phyloP scores from a whole-genome alignment of 2,888 invertebrate genomes.

The Schizotus pectinicornis region DNA sequence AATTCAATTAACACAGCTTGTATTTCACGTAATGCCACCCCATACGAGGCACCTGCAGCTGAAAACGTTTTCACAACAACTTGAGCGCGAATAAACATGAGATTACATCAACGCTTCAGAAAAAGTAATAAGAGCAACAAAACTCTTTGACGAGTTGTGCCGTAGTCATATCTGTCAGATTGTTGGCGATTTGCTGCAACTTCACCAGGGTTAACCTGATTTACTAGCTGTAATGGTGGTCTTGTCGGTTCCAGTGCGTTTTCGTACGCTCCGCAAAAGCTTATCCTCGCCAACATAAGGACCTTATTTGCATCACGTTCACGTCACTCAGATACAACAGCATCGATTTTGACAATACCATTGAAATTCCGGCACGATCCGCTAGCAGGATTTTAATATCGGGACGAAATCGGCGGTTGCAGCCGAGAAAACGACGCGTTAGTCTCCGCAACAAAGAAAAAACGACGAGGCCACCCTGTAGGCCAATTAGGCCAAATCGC shows the following conservation, averaged over 20 bases:
- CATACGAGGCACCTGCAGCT: slow-evolving; percentile 37
- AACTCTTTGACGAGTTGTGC: slow-evolving; percentile 24
- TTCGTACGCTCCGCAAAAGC: slow-evolving; percentile 5
- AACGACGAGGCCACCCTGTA: slow-evolving; percentile 51
- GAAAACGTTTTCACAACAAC: slow-evolving; percentile 15
- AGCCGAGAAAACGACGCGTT: slow-evolving; percentile 7
- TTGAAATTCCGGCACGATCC: too few species aligned
- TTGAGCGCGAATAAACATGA: slow-evolving; percentile 9
- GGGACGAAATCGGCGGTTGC: not conserved
- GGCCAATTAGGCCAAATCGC: slow-evolving; percentile 55
- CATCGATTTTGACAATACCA: too few species aligned
- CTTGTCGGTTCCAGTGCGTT: slow-evolving; percentile 29
- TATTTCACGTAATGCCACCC: slow-evolving; percentile 43
- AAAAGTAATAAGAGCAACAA: not conserved
- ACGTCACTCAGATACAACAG: too few species aligned
- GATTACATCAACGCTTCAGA: slow-evolving; percentile 11
- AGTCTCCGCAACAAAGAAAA: slow-evolving; percentile 16
- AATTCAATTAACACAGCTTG: slow-evolving; percentile 44
- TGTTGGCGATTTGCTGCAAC: slow-evolving; percentile 37
- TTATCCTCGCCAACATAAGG: slow-evolving; percentile 26
- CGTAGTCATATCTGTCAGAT: slow-evolving; percentile 35
- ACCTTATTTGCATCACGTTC: slow-evolving; percentile 15
- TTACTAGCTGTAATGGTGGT: slow-evolving; percentile 40
- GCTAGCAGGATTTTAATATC: too few species aligned
- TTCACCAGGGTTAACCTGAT: slow-evolving; percentile 34